These are phyloP conservation scores for Mesocentrotus franciscanus DNA, from an alignment of 53 echinoderm and acorn worm species.

Conservation along the genomic window DNA sequence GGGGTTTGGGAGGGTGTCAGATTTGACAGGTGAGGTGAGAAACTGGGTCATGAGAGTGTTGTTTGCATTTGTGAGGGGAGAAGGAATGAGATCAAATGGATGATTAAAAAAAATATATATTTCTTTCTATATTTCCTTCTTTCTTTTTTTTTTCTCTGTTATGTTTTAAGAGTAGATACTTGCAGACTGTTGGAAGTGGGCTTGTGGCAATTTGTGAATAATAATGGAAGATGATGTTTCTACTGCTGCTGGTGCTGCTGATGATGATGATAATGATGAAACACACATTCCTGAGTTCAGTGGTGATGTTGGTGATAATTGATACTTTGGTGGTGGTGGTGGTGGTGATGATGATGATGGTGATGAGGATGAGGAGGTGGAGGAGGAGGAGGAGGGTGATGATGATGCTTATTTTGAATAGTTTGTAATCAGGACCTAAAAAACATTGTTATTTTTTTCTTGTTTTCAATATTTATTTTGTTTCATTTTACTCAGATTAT, in stretches of 20 bases:
- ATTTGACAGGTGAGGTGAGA: slow-evolving; percentile 41
- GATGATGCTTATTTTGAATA: neutral
- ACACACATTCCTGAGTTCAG: neutral
- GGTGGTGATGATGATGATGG: neutral
- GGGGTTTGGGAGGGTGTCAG: neutral
- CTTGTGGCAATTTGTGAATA: neutral
- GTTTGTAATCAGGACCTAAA: neutral
- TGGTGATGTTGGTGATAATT: neutral
- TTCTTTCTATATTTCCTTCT: too few relatives aligned
- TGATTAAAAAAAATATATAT: too few relatives aligned
- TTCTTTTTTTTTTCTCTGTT: neutral
- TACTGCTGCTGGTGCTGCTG: neutral
- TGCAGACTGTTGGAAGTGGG: neutral
- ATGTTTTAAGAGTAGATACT: neutral
- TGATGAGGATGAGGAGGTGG: neutral
- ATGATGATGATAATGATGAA: neutral
- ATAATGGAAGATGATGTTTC: neutral
- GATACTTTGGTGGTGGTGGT: neutral
- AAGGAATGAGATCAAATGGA: neutral
- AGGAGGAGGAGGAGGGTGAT: neutral
- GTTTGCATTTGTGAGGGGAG: neutral
- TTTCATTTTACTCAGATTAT: too few relatives aligned
- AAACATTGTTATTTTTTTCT: too few relatives aligned
- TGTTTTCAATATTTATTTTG: too few relatives aligned
- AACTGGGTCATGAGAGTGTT: neutral